Base-by-base conservation (phyloP, 2,797 vertebrate species). In the Orestias chungarensis region DNA sequence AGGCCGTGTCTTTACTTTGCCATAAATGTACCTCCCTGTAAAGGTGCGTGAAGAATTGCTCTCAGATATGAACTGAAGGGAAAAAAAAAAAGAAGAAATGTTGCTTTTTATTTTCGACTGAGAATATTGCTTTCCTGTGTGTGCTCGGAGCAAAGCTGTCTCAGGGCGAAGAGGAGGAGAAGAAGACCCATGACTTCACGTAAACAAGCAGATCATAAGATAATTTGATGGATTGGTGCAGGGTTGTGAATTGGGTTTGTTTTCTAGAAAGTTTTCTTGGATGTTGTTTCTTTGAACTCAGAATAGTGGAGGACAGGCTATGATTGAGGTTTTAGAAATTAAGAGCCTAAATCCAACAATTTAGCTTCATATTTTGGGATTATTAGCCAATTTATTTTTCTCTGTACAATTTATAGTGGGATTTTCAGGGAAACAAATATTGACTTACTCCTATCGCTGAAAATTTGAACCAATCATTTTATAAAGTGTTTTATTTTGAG, bases 21-120 rank as follows among this genome's bases (percentile, higher is more conserved):
- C 27, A 82, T 79, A 62, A 82, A 87, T 73, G 59, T 76, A 35
- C 68, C 82, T 78, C 66, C 55, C 44, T 3, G 54, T 43, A 31
- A 61, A 40, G 20, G 25, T 27, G 72, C 59, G 72, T 91, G 90
- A 93, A 69, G 86, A 90, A 93, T 92, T 88, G 80, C 86, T 78
- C 77, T 75, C 76, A 68, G 82, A 92, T 91, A 87, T 76, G 73
- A 91, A 87, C 75, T n/a, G 88, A 93, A 86, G 77, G 85, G 79
- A 82, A 59, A 3, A 6, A 1, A 7, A 31, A 69, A 70, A 76
- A 70, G n/a, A 59, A 61, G 18, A 40, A 61, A 61, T 74, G 70
- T 49, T 71, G 7, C 0, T 9, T 81, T 89, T 86, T 85, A 78
- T 84, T 87, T 85, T 74, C 64, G 42, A 14, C 38, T 2, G 9